These are phyloP conservation scores for Trilocha varians DNA, from an alignment of 2,888 invertebrate species.

Conservation along the genomic window DNA sequence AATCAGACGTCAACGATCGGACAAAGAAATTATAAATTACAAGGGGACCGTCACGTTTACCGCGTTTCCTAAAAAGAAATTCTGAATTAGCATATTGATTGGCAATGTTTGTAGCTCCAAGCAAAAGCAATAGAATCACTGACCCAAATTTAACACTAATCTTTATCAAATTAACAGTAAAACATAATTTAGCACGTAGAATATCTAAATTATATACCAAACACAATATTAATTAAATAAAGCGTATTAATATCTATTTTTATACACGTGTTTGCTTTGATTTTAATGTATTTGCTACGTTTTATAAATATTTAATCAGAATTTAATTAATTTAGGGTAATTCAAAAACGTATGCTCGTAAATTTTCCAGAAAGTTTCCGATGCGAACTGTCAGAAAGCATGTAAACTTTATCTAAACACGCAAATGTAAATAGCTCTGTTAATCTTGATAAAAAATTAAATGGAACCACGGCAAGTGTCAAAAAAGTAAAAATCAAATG, in stretches of 20 bases:
- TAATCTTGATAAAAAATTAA: too few relatives aligned
- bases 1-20: too few relatives aligned
- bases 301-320: neutral
- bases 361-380: too few relatives aligned
- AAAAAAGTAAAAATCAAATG: too few relatives aligned
- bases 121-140: neutral
- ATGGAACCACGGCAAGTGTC: too few relatives aligned
- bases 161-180: neutral
- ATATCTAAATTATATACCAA: neutral
- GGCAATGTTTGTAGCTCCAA: neutral
- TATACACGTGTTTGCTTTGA: neutral
- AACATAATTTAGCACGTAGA: neutral
- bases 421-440: too few relatives aligned
- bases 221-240: neutral
- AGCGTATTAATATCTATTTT: neutral
- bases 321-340: too few relatives aligned
- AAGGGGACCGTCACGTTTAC: neutral
- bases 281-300: neutral
- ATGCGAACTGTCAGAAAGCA: too few relatives aligned
- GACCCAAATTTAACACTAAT: neutral
- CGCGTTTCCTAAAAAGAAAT: neutral
- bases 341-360: too few relatives aligned
- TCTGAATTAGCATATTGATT: neutral
- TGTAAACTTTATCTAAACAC: too few relatives aligned
- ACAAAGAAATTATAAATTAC: too few relatives aligned